Base-by-base conservation (phyloP, 2,797 vertebrate species). In the Acipenser ruthenus region DNA sequence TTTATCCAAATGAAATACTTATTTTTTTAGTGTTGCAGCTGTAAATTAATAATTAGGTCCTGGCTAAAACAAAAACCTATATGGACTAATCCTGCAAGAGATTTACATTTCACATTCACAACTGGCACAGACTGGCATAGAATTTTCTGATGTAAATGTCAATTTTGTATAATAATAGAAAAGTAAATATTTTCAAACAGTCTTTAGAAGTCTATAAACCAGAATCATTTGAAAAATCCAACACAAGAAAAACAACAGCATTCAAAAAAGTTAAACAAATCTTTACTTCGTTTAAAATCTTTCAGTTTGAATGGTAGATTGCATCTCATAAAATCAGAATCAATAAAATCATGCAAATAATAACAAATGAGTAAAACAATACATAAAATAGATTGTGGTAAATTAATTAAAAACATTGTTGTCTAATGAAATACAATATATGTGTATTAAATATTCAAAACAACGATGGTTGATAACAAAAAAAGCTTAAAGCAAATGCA, bases 271-370 rank as follows among this genome's bases (percentile, higher is more conserved):
- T 60, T 48, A 49, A 66, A 70, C 53, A 62, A 61, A 53, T 70
- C 71, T 79, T 82, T 82, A 79, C 75, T 83, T 50, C 71, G 62
- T 72, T 70, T 48, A 77, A 75, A 80, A 74, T 63, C 63, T 47
- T 79, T 71, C 71, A 64, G 47, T 53, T 4, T 68, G 63, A 48
- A 64, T 58, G 62, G 48, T 75, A 69, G 67, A 78, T 74, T 73
- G 67, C 64, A 73, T 73, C 74, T 65, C 60, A 72, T 66, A 67
- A 67, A 65, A 70, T 65, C 50, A 66, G 9, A 50, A 71, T 37
- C 47, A 67, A 66, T 4, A 47, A 60, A 72, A 64, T 62, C 67
- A 72, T 67, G 68, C 58, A 71, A 63, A 66, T 60, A 47, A 49
- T 59, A 18, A 48, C 50, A 68, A 62, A 48, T 7, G 51, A 4